A percentile compares a stretch with the other conserved stretches of the same genome.
phyloP scores from a whole-genome alignment of 2,113 vertebrate species.

The Rhagologus leucostigma region DNA sequence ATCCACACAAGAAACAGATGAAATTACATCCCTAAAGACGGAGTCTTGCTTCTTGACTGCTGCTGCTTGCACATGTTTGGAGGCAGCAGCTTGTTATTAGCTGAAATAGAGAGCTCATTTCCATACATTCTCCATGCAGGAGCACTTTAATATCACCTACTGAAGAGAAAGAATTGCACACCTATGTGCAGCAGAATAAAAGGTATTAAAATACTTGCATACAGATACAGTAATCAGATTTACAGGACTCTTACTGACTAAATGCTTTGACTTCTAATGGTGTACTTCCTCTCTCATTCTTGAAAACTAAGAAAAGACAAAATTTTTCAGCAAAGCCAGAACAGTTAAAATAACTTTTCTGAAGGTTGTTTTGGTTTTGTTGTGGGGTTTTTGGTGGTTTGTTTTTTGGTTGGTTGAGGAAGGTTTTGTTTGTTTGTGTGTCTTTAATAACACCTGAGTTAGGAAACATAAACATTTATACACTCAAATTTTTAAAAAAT shows the following conservation, averaged over 20 bases:
- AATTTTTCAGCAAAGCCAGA: neutral
- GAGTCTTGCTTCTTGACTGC: neutral
- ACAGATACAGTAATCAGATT: neutral
- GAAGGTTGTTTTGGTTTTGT: neutral
- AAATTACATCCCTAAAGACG: neutral
- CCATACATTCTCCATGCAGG: neutral
- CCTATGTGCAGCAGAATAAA: neutral
- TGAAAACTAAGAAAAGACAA: neutral
- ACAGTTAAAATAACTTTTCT: neutral
- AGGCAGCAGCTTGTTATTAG: neutral
- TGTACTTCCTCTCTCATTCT: neutral
- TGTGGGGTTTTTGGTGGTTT: neutral
- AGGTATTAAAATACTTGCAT: neutral
- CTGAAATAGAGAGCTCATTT: neutral
- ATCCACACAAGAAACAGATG: neutral
- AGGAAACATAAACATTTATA: neutral
- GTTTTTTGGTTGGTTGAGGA: neutral
- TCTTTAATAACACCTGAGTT: neutral
- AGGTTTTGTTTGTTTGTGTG: neutral
- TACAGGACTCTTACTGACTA: neutral
- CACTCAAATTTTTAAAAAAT: neutral
- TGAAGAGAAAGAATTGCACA: neutral
- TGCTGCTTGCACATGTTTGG: neutral
- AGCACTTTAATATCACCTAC: neutral
- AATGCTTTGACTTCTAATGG: neutral